A percentile compares a stretch with the other conserved stretches of the same genome.
phyloP scores from a whole-genome alignment of 2,113 vertebrate genomes.

The Rhea pennata region DNA sequence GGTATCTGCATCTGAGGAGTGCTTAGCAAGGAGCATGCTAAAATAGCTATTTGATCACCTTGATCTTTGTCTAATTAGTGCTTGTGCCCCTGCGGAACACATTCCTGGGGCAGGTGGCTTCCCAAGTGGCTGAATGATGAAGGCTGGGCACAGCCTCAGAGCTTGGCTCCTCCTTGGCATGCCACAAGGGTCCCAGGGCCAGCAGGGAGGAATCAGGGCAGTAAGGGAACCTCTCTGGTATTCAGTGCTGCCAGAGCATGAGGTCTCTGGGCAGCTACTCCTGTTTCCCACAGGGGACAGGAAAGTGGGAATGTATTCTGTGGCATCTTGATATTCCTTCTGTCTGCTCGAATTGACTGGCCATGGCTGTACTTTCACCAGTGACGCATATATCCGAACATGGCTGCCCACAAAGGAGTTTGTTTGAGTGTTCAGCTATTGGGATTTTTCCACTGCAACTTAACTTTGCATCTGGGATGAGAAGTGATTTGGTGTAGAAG shows the following conservation, averaged over 20 bases:
- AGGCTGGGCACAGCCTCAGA: neutral
- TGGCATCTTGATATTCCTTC: neutral
- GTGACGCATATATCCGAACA: neutral
- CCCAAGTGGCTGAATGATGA: neutral
- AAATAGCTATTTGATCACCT: neutral
- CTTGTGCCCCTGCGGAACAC: rapidly evolving
- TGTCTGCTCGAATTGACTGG: neutral
- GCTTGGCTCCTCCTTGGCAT: neutral
- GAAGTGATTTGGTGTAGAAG: neutral
- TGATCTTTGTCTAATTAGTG: neutral
- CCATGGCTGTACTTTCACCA: neutral
- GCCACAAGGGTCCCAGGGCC: neutral
- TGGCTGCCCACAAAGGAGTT: neutral
- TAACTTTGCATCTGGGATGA: neutral
- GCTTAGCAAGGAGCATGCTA: neutral
- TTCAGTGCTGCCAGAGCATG: rapidly evolving
- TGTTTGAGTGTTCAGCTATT: neutral
- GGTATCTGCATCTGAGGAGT: neutral
- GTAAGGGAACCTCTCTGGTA: neutral
- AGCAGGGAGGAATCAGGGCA: neutral
- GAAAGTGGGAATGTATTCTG: neutral
- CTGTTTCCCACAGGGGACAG: neutral
- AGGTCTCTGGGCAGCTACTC: neutral
- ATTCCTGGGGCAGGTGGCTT: neutral
- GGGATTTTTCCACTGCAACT: neutral